Evolutionary conservation across 2,113 vertebrate genomes (phyloP), one percentile per base, ranked within the genome.

Genomic region (Colinus virginianus): DNA sequence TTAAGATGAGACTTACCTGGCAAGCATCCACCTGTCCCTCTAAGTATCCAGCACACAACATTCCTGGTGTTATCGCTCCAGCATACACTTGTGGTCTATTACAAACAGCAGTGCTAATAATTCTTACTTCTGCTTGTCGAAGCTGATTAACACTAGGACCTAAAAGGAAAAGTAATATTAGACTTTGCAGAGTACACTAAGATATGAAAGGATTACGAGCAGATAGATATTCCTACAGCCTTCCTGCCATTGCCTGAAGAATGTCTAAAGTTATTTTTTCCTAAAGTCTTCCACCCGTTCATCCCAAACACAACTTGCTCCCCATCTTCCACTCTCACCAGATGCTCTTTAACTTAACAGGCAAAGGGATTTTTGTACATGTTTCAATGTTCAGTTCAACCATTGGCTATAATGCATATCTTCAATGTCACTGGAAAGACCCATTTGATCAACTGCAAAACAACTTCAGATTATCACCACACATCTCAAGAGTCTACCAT

Each of bases 41-140:
- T 66, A 99, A 97, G 67, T 98, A 95, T 61, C 99, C 99, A 75
- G 99, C 99, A 90, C 99, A 99, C 84, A 98, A 67, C 99, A 99
- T 99, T 67, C 98, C 98, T 46, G 96, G 95, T 7, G 98, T 98
- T 95, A 99, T 92, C 0, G 94, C 97, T 19, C 96, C 97, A 3
- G 7, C 42, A 0, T 98, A 98, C 14, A 98, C 95, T 93, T 95
- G 34, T 36, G 78, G 93, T 74, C 95, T 96, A 16, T 98, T 97
- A 92, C 99, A 99, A 53, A 98, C 90, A 0, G 94, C 94, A 74
- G 98, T 98, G 51, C 98, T 98, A 96, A 99, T 99, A 89, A 99
- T 97, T 97, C 98, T 98, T 75, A 99, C 97, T 80, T 95, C 97
- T 0, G 99, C 99, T 97, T 99, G 98, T 95, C 98, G 98, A 79